Conservation (phyloP, 2,888 invertebrate species). For the Pheosia tremula region DNA sequence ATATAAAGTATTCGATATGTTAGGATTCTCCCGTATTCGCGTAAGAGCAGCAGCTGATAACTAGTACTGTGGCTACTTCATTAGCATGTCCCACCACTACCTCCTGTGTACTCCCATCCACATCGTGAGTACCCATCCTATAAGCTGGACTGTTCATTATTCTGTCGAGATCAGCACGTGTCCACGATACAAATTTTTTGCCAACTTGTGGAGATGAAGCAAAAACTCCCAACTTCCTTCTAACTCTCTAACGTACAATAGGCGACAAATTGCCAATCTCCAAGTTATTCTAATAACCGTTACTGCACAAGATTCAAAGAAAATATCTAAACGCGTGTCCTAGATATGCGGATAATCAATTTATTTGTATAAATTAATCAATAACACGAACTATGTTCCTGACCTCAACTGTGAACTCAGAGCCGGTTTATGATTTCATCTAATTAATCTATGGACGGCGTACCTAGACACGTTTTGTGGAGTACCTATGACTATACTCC, state of each 20-base stretch:
- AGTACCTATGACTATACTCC: not conserved
- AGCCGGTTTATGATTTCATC: constrained; percentile 40
- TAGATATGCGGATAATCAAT: constrained; percentile 12
- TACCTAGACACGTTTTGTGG: constrained; percentile 3
- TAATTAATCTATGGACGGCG: constrained; percentile 34
- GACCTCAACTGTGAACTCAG: constrained; percentile 34
- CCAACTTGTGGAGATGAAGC: constrained; percentile 8
- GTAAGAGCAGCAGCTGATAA: not conserved
- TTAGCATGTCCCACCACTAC: not conserved
- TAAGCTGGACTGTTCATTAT: constrained; percentile 8
- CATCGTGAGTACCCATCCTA: not conserved
- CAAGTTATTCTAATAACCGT: constrained; percentile 41
- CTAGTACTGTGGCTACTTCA: not conserved
- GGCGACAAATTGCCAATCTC: constrained; percentile 51
- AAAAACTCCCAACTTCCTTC: constrained; percentile 27
- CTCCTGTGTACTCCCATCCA: not conserved
- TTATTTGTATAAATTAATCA: constrained; percentile 24
- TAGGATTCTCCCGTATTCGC: not conserved
- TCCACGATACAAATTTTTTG: constrained; percentile 19
- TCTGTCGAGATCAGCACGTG: constrained; percentile 7
- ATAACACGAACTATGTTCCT: constrained; percentile 30
- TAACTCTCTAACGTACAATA: constrained; percentile 35
- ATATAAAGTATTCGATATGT: not conserved
- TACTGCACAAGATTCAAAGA: constrained; percentile 29
- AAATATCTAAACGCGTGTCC: constrained; percentile 9